Evolutionary conservation across 92 coral and sea anemone genomes (phyloP).

Genomic region (Phymanthus crucifer): DNA sequence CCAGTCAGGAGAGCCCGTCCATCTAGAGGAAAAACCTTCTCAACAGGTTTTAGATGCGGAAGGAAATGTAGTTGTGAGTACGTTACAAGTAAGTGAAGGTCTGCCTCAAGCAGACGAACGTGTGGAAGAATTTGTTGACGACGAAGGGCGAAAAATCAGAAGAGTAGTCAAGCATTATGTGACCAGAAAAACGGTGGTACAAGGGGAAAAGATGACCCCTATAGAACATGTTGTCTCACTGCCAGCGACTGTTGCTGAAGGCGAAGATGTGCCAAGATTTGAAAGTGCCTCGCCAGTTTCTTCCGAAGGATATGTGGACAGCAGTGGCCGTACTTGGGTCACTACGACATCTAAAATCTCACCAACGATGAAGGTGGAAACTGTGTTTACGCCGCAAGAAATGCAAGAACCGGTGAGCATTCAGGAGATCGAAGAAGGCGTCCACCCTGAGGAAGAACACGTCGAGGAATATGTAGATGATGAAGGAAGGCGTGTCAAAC

Average conservation of each 20-base stretch:
- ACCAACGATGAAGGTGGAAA: slow-evolving; percentile 26
- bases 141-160: slow-evolving; percentile 62
- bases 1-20: slow-evolving; percentile 52
- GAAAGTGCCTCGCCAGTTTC: slow-evolving; percentile 40
- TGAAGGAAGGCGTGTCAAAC: slow-evolving; percentile 57
- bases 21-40: slow-evolving; percentile 41
- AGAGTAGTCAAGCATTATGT: slow-evolving; percentile 52
- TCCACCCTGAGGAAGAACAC: slow-evolving; percentile 25
- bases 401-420: slow-evolving; percentile 28
- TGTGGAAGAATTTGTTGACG: slow-evolving; percentile 64
- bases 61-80: slow-evolving; percentile 35
- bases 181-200: slow-evolving; percentile 49
- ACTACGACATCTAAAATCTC: slow-evolving; percentile 27
- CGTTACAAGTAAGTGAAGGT: slow-evolving; percentile 30
- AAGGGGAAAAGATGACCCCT: slow-evolving; percentile 21
- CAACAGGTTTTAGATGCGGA: slow-evolving; percentile 17
- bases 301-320: slow-evolving; percentile 27
- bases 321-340: slow-evolving; percentile 37
- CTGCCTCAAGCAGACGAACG: slow-evolving; percentile 49
- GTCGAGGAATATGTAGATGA: slow-evolving; percentile 66
- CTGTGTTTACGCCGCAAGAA: slow-evolving; percentile 25
- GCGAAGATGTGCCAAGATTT: slow-evolving; percentile 12
- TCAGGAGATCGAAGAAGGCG: slow-evolving; percentile 29
- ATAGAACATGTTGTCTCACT: slow-evolving; percentile 4
- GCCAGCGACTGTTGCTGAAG: slow-evolving; percentile 21